Base-by-base conservation (phyloP, 2,113 vertebrate species). In the Crypturellus undulatus region DNA sequence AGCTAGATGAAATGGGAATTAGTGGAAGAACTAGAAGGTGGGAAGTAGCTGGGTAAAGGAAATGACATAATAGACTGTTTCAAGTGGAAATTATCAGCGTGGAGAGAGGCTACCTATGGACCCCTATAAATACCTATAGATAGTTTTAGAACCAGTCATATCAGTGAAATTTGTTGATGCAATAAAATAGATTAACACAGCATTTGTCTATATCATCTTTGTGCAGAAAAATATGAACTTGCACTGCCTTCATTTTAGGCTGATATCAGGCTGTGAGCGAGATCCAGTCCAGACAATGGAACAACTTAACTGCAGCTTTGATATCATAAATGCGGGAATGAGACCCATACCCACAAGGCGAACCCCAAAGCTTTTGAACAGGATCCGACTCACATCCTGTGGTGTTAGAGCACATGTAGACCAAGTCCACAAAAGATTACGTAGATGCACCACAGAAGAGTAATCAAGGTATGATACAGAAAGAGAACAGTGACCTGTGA, bases 1-100 rank as follows among this genome's bases (percentile, higher is more conserved):
- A 43, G 70, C 58, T 79, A 89, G 70, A 92, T 83, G 83, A 93
- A 85, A 92, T 65, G 36, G 30, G 75, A 89, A 93, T 93, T 79
- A 89, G 38, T 28, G 32, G 45, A 34, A 10, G 52, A 25, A 54
- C 10, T 45, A 52, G 49, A 79, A 93, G 43, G 60, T 67, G 60
- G 34, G 21, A 59, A 80, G 83, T 6, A 92, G 16, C 28, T 84
- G 32, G 20, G 52, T 69, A 93, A 82, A 96, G 64, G 42, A 87
- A 52, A 38, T 10, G 92, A 68, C 4, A 0, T 4, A 86, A 84
- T 6, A 28, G 3, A 9, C 58, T 90, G 19, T 90, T 93, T 87
- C 77, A 69, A 84, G 65, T 68, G 51, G 21, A 38, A 89, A 91
- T 84, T 94, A 60, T 22, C 42, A 86, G 36, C 15, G 25, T 64